phyloP scores from a whole-genome alignment of 2,888 invertebrate species.

The Ophioninae sp. region DNA sequence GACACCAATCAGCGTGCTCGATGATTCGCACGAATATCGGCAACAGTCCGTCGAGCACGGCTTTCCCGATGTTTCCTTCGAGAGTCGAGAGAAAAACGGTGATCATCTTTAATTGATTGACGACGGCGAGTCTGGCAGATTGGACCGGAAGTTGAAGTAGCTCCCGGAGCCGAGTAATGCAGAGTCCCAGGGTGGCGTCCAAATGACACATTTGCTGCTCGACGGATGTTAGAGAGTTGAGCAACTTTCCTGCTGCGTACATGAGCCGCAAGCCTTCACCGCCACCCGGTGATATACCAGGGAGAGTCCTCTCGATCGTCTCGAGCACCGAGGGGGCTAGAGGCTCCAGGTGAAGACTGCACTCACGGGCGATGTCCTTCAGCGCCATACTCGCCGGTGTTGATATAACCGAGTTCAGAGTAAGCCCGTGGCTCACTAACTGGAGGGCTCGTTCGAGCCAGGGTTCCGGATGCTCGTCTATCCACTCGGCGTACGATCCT shows the following conservation, averaged over 20 bases:
- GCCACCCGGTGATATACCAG: slow-evolving; percentile 84
- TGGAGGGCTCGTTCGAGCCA: slow-evolving; percentile 87
- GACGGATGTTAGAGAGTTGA: slow-evolving; percentile 85
- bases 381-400: slow-evolving; percentile 93
- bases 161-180: slow-evolving; percentile 84
- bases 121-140: slow-evolving; percentile 79
- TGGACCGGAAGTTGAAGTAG: slow-evolving; percentile 76
- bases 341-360: slow-evolving; percentile 88
- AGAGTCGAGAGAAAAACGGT: slow-evolving; percentile 85
- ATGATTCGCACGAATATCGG: slow-evolving; percentile 85
- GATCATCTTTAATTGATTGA: slow-evolving; percentile 86
- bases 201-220: slow-evolving; percentile 87
- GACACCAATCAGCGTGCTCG: slow-evolving; percentile 83
- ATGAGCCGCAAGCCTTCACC: slow-evolving; percentile 88
- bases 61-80: slow-evolving; percentile 82
- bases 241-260: slow-evolving; percentile 88
- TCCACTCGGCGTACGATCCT: slow-evolving; percentile 94
- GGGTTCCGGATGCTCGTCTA: slow-evolving; percentile 86
- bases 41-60: slow-evolving; percentile 79
- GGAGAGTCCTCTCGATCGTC: slow-evolving; percentile 83
- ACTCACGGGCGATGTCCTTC: slow-evolving; percentile 93
- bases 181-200: slow-evolving; percentile 87
- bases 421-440: slow-evolving; percentile 86
- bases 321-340: slow-evolving; percentile 89
- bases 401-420: slow-evolving; percentile 85